These are phyloP conservation scores for Platysteira castanea DNA, from an alignment of 2,113 vertebrate genomes.

Conservation along the genomic window DNA sequence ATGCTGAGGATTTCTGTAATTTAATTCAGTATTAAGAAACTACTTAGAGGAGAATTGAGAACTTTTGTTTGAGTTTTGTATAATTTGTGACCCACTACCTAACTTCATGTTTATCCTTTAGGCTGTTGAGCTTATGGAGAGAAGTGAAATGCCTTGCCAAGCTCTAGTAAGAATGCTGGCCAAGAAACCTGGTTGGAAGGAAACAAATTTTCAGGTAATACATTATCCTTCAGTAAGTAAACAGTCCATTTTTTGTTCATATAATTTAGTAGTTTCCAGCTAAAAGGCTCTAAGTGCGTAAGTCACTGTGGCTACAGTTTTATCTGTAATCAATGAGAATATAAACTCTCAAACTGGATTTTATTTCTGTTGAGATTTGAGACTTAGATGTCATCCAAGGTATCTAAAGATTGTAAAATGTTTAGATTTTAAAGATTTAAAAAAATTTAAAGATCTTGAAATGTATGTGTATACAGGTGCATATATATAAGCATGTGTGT, in stretches of 20 bases:
- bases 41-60: not conserved
- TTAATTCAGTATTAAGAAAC: not conserved
- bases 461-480: not conserved
- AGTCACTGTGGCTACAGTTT: not conserved
- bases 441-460: too few species aligned
- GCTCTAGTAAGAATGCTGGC: constrained; percentile 94
- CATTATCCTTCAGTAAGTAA: not conserved
- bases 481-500: not conserved
- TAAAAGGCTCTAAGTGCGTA: not conserved
- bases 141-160: constrained; percentile 89
- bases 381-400: not conserved
- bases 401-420: not conserved
- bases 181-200: constrained; percentile 98
- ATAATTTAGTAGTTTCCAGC: not conserved
- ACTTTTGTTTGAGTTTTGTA: not conserved
- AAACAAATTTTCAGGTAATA: constrained; percentile 97
- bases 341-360: not conserved
- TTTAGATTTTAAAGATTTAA: too few species aligned
- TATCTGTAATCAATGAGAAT: not conserved
- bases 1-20: not conserved
- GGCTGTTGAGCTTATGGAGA: constrained; percentile 94
- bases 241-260: not conserved
- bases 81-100: not conserved
- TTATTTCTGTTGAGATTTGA: not conserved
- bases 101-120: constrained; percentile 26